Percentiles rank a stretch among this genome's conserved stretches.
Evolutionary conservation across 37 sponge, comb jelly and placozoan genomes (phyloP).

Genomic region (Spongilla lacustris): DNA sequence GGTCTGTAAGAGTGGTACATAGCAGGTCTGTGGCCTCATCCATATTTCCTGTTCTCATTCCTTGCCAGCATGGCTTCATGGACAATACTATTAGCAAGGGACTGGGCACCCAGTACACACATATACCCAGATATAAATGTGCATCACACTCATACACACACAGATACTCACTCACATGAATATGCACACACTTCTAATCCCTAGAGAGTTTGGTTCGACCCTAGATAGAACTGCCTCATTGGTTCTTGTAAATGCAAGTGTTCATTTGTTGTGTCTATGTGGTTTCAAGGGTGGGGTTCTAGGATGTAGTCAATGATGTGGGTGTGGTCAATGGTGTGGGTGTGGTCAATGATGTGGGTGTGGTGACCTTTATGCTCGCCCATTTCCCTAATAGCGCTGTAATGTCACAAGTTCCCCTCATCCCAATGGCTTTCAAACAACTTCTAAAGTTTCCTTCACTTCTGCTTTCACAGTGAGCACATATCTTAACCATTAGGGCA

Average conservation of each 20-base stretch:
- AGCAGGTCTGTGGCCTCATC: too few species aligned
- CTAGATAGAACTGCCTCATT: neutral
- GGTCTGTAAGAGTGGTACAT: too few species aligned
- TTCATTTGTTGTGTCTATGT: too few species aligned
- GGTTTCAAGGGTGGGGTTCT: neutral
- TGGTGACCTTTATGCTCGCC: neutral
- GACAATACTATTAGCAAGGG: too few species aligned
- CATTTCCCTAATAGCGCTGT: neutral
- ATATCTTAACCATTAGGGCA: neutral
- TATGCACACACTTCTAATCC: neutral
- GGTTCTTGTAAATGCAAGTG: neutral
- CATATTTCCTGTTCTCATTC: too few species aligned
- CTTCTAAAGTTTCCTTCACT: constrained; percentile 25
- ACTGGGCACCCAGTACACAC: too few species aligned
- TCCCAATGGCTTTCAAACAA: constrained; percentile 66
- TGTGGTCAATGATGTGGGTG: neutral
- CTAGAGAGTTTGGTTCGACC: neutral
- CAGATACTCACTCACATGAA: too few species aligned
- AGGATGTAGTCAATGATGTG: neutral
- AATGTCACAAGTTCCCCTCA: constrained; percentile 46
- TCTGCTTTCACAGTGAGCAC: constrained; percentile 33
- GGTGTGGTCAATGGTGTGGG: neutral
- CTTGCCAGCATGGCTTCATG: neutral
- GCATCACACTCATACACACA: too few species aligned
- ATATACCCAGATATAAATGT: too few species aligned